Base-by-base conservation (phyloP, 2,797 vertebrate genomes). In the Iguana delicatissima region DNA sequence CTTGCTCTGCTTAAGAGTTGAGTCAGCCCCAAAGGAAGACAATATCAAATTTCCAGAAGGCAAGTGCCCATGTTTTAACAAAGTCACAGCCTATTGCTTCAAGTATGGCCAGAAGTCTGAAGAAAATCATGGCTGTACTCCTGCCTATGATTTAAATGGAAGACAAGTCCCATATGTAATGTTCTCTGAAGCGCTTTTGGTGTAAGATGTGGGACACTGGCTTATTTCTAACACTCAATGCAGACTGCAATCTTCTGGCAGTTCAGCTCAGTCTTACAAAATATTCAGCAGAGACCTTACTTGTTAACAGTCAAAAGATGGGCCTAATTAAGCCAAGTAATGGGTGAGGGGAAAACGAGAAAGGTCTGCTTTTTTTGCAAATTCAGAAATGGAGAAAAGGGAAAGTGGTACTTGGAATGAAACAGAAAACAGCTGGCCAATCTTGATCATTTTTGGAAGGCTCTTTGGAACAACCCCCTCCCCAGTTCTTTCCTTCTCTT, bases 241-340 rank as follows among this genome's bases (percentile, higher is more conserved):
- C 92, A 92, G 79, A 94, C 94, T 89, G 92, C 93, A 95, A 89
- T 96, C 94, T 95, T 93, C 95, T 95, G 95, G 96, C 96, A 93
- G 0, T 0, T 92, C 59, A 0, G 4, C 94, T 96, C 95, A 74
- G 0, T 26, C 95, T 89, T 94, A 91, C 94, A 93, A 90, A 87
- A 92, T 93, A 93, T 91, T 97, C 90, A 89, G 89, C 93, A 38
- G 94, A 96, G 93, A 95, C 94, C 88, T 42, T 88, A 95, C 35
- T 95, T 93, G 84, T 79, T 13, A 93, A 93, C 88, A 90, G 92
- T 93, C 93, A 24, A 91, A 87, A 96, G 94, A 96, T 91, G 89
- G 91, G 93, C 92, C 96, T 97, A 97, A 97, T 97, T 97, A 97
- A 96, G 94, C 93, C 93, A 95, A 95, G 93, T 95, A 96, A 96